Conservation (phyloP, 2,888 invertebrate genomes). For the Tetragnatha montana region DNA sequence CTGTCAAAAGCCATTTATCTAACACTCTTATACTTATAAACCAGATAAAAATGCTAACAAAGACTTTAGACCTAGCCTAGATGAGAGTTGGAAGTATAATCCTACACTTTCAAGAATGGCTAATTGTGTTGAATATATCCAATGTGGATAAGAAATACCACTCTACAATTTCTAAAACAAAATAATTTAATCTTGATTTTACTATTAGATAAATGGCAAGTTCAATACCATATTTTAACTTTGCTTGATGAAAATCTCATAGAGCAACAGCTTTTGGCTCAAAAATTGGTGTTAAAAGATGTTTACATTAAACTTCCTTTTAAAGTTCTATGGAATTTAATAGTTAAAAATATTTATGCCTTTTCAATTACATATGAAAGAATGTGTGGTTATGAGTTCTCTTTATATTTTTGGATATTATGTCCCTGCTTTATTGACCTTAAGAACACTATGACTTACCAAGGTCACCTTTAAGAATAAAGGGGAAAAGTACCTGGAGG, state of each 20-base stretch:
- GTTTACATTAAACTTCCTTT: too few relatives aligned
- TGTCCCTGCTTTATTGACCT: too few relatives aligned
- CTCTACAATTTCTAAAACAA: conserved; percentile 89
- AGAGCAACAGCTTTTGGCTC: too few relatives aligned
- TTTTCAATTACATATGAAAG: too few relatives aligned
- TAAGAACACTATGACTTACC: too few relatives aligned
- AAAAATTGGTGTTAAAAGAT: neutral
- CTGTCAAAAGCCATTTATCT: too few relatives aligned
- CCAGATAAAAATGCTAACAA: neutral
- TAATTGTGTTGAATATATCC: conserved; percentile 99
- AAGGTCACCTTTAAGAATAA: neutral
- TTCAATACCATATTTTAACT: neutral
- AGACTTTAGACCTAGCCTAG: conserved; percentile 87
- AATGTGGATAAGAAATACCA: conserved; percentile 94
- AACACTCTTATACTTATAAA: neutral
- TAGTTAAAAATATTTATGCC: too few relatives aligned
- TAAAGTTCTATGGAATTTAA: too few relatives aligned
- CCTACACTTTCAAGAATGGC: conserved; percentile 95
- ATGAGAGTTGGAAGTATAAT: conserved; percentile 88
- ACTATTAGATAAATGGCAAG: too few relatives aligned
- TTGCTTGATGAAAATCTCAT: too few relatives aligned
- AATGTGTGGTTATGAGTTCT: too few relatives aligned
- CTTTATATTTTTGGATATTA: too few relatives aligned
- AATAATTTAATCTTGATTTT: neutral
- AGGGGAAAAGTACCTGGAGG: conserved; percentile 79